Conservation (phyloP, 2,113 vertebrate species). For the Sakesphorus luctuosus region DNA sequence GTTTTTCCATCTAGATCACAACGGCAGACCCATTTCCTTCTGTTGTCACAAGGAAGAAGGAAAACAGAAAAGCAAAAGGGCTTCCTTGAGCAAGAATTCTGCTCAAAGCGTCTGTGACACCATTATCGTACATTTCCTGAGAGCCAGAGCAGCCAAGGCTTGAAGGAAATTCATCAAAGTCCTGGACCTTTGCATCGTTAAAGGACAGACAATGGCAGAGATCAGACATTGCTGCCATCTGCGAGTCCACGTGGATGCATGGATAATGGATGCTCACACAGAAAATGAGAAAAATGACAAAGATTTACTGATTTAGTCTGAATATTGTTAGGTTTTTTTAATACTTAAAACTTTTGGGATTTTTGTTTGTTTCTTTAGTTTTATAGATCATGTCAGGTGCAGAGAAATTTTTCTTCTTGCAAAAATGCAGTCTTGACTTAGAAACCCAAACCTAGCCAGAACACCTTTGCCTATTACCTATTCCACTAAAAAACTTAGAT, state of each 20-base stretch:
- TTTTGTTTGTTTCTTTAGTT: background rate
- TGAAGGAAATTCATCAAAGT: background rate
- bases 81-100: background rate
- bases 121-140: background rate
- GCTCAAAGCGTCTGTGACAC: background rate
- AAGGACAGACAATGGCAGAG: background rate
- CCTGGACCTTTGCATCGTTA: background rate
- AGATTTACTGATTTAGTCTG: background rate
- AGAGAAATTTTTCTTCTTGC: background rate
- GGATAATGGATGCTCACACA: rapidly evolving
- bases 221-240: background rate
- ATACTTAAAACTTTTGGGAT: rapidly evolving
- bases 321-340: background rate
- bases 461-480: background rate
- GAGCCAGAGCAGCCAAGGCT: background rate
- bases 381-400: background rate
- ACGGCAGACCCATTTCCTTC: rapidly evolving
- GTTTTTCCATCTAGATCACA: background rate
- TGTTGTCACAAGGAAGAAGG: background rate
- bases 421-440: background rate
- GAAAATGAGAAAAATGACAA: background rate
- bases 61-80: background rate
- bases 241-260: rapidly evolving
- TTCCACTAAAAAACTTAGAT: background rate
- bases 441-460: background rate